These are phyloP conservation scores for Microtus pennsylvanicus DNA, from an alignment of 2,113 vertebrate genomes.

Conservation along the genomic window DNA sequence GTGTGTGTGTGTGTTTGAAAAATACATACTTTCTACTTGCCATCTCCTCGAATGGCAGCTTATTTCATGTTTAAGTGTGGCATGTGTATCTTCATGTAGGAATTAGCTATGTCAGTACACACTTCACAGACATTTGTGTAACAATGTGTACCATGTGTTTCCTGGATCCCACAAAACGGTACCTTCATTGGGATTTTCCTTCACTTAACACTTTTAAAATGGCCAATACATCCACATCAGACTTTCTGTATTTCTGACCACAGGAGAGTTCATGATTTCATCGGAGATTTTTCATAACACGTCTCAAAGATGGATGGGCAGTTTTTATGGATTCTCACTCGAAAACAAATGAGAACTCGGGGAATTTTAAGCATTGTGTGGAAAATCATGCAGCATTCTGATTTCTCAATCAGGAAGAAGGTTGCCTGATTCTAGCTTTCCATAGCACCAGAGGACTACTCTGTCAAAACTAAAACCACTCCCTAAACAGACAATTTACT, in stretches of 20 bases:
- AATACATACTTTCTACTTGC: background rate
- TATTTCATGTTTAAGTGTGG: conserved; percentile 15
- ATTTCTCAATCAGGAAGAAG: background rate
- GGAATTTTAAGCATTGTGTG: conserved; percentile 14
- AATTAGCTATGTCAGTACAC: background rate
- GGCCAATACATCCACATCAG: background rate
- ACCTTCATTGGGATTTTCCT: background rate
- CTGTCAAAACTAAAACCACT: conserved; percentile 30
- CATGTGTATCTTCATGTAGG: background rate
- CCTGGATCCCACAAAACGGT: background rate
- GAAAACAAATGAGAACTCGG: conserved; percentile 45
- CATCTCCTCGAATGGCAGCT: background rate
- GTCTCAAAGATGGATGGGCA: background rate
- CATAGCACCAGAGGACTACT: background rate
- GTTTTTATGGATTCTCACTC: background rate
- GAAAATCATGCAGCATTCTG: background rate
- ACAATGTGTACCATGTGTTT: background rate
- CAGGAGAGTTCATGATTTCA: background rate
- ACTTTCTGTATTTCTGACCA: background rate
- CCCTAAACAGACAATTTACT: background rate
- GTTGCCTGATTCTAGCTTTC: conserved; percentile 13
- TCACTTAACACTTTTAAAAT: background rate
- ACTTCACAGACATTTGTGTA: background rate
- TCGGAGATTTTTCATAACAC: background rate
- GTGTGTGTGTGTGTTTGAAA: background rate